Evolutionary conservation across 1,140 invertebrate species (phyloP).

Genomic region (Kradibia gibbosae): DNA sequence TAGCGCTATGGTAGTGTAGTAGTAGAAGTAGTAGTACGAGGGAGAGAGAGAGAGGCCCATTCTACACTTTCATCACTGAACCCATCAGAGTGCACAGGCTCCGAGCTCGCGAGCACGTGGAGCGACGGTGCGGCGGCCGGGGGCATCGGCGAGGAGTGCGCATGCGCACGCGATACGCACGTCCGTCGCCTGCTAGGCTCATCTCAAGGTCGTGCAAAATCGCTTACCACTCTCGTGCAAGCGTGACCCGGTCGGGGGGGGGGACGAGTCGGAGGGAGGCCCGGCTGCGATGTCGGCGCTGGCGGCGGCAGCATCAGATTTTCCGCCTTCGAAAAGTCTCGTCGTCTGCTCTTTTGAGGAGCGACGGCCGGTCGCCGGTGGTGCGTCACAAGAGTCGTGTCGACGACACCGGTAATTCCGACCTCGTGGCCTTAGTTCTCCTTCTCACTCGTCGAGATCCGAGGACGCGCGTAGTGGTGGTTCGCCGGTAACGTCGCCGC

Average conservation of each 20-base stretch:
- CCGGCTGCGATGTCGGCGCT: not conserved
- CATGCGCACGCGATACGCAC: slow-evolving; percentile 63
- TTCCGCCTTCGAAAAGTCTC: slow-evolving; percentile 17
- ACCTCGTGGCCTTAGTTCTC: not conserved
- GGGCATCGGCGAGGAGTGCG: slow-evolving; percentile 62
- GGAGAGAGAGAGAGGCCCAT: not conserved
- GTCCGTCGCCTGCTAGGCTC: slow-evolving; percentile 50
- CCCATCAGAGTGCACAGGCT: slow-evolving; percentile 51
- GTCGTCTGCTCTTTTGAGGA: slow-evolving; percentile 15
- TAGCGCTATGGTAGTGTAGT: not conserved
- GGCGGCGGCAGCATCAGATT: not conserved
- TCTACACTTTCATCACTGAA: slow-evolving; percentile 36
- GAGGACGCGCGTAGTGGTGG: not conserved
- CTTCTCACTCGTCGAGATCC: not conserved
- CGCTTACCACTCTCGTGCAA: not conserved
- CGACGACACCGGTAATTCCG: slow-evolving; percentile 6
- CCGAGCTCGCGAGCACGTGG: slow-evolving; percentile 62
- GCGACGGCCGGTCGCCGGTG: not conserved
- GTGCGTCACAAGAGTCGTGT: not conserved
- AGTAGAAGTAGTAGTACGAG: not conserved
- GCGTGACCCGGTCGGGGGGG: not conserved
- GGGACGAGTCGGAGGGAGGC: not conserved
- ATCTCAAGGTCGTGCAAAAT: slow-evolving; percentile 44
- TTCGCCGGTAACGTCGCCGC: not conserved
- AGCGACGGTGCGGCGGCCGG: too few species aligned